Conservation (phyloP, 2,797 vertebrate species). For the Epinephelus coioides region DNA sequence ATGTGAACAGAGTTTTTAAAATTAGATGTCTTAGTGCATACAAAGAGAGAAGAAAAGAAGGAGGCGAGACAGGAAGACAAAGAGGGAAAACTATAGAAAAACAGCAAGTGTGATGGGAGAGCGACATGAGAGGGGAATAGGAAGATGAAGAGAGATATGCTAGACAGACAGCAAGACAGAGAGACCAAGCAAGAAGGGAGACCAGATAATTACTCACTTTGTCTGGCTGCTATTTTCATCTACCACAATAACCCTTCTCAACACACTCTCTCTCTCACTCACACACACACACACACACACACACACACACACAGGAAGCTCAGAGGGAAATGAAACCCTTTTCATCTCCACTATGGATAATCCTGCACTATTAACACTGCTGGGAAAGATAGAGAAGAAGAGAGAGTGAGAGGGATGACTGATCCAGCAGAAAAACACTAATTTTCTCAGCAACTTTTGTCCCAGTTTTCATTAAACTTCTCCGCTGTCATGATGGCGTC, state of each 20-base stretch:
- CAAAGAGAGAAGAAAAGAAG: not conserved
- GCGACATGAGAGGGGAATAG: not conserved
- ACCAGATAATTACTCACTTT: slow-evolving; percentile 56
- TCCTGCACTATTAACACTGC: slow-evolving; percentile 50
- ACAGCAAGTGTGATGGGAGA: not conserved
- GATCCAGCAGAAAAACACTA: slow-evolving; percentile 9
- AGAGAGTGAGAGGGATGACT: slow-evolving; percentile 2
- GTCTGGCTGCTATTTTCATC: slow-evolving; percentile 53
- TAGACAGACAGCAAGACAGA: slow-evolving; percentile 7
- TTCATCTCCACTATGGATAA: slow-evolving; percentile 64
- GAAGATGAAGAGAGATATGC: slow-evolving; percentile 1
- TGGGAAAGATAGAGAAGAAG: slow-evolving; percentile 9
- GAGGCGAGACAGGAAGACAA: not conserved
- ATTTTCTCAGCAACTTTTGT: slow-evolving; percentile 25
- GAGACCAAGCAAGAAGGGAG: not conserved
- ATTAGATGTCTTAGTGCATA: not conserved
- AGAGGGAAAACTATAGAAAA: not conserved
- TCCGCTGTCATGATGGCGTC: not conserved
- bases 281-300: slow-evolving; percentile 24
- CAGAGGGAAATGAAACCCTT: slow-evolving; percentile 53
- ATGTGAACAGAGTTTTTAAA: not conserved
- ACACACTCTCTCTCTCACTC: not conserved
- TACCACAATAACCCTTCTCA: slow-evolving; percentile 27
- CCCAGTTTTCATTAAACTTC: slow-evolving; percentile 36
- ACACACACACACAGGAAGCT: slow-evolving; percentile 16